Base-by-base conservation (phyloP, 2,888 invertebrate genomes). In the Eugnorisma glareosa region DNA sequence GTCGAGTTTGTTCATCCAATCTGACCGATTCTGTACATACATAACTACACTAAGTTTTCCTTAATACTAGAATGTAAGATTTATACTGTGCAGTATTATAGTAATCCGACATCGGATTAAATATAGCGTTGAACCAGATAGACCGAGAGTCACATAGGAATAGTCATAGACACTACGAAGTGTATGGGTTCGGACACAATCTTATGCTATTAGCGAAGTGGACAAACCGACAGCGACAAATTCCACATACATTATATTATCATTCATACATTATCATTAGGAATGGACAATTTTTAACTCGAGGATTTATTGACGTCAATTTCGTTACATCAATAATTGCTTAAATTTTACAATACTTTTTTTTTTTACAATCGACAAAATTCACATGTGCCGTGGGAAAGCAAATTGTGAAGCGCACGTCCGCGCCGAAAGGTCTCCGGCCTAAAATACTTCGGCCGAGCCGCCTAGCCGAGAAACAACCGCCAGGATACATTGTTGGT, bases 181-280 rank as follows among this genome's bases (percentile, higher is more conserved):
- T 91, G 90, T 90, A 91, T 91, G 91, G 31, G 90, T 94, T 91
- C 91, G 93, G 93, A 93, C 87, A 93, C 86, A 92, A 89, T 91
- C 89, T 91, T 92, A 92, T 85, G 86, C 83, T 89, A 91, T 90
- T 91, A 92, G 88, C 88, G 81, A 92, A 92, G 87, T 91, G 91
- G 93, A 94, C 93, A 93, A 93, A 92, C 93, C 93, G 93, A 95
- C 93, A 94, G 94, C 93, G 92, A 93, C 89, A 89, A 84, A 86
- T 84, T 87, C 82, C 82, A 87, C 84, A 85, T 86, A 90, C 76
- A 87, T 72, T 67, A 80, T 48, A 84, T 85, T 68, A 84, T 85
- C 86, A 86, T 88, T 89, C 88, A 87, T 89, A 91, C 90, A 89
- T 91, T 92, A 92, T 90, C 73, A 92, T 91, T 93, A 93, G 93